A percentile compares a stretch with the other conserved stretches of the same genome.
These are phyloP conservation scores for Sarcophaga peregrina DNA, from an alignment of 1,140 invertebrate genomes.

Conservation along the genomic window DNA sequence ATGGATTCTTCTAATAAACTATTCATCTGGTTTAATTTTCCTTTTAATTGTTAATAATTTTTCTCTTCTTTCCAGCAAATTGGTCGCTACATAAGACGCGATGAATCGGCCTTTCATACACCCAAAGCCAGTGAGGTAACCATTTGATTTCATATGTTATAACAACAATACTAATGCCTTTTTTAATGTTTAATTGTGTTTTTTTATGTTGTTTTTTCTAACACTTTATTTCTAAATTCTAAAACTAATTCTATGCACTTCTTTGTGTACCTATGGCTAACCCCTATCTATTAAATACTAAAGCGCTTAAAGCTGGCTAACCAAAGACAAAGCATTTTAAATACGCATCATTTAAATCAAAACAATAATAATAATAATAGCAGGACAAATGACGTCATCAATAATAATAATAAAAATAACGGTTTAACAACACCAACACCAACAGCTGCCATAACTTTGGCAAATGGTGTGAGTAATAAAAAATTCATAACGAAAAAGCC, in stretches of 20 bases:
- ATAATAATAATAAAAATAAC: constrained; percentile 28
- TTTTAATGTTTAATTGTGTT: constrained; percentile 1
- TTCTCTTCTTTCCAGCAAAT: constrained; percentile 55
- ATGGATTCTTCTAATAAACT: too few relatives aligned
- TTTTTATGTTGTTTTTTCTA: not conserved
- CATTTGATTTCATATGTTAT: constrained; percentile 7
- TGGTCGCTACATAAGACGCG: constrained; percentile 57
- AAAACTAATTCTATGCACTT: constrained; percentile 2
- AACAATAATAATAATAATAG: not conserved
- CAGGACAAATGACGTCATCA: not conserved
- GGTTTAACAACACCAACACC: constrained; percentile 47
- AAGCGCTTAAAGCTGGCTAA: not conserved
- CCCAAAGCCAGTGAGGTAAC: constrained; percentile 62
- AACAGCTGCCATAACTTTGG: not conserved
- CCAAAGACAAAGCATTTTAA: constrained; percentile 33
- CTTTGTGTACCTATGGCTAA: not conserved
- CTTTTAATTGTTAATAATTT: not conserved
- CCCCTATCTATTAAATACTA: not conserved
- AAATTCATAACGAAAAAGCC: constrained; percentile 40
- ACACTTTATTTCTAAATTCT: not conserved
- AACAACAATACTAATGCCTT: not conserved
- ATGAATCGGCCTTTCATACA: constrained; percentile 58
- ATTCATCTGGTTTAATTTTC: too few relatives aligned
- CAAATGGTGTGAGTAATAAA: constrained; percentile 35
- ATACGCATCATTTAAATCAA: constrained; percentile 1